Evolutionary conservation across 2,888 invertebrate species (phyloP).

Genomic region (Sepiola atlantica): DNA sequence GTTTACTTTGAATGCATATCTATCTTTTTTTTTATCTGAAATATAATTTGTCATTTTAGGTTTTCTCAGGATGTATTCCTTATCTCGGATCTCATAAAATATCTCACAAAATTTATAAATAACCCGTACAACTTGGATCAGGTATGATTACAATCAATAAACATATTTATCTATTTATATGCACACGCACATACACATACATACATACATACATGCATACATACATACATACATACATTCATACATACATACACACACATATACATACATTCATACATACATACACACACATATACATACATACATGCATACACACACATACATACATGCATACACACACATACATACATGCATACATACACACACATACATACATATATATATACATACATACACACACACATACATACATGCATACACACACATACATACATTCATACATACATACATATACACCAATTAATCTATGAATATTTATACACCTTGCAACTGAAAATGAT

Average conservation of each 20-base stretch:
- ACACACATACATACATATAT: neutral
- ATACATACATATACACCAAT: neutral
- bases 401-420: neutral
- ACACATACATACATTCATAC: neutral
- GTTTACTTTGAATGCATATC: neutral
- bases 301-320: neutral
- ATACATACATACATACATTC: neutral
- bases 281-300: neutral
- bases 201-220: neutral
- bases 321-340: neutral
- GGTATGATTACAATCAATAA: neutral
- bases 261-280: neutral
- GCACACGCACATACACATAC: neutral
- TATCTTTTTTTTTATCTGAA: neutral
- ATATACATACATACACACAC: neutral
- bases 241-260: neutral
- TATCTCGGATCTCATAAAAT: neutral
- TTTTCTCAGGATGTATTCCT: constrained; percentile 14
- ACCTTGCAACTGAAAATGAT: neutral
- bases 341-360: neutral
- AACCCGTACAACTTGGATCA: neutral
- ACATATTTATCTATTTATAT: neutral
- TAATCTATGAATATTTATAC: neutral
- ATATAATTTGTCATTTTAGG: neutral
- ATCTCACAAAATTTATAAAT: constrained; percentile 14